Conservation (phyloP, 2,113 vertebrate species). For the Leptocoma aspasia region DNA sequence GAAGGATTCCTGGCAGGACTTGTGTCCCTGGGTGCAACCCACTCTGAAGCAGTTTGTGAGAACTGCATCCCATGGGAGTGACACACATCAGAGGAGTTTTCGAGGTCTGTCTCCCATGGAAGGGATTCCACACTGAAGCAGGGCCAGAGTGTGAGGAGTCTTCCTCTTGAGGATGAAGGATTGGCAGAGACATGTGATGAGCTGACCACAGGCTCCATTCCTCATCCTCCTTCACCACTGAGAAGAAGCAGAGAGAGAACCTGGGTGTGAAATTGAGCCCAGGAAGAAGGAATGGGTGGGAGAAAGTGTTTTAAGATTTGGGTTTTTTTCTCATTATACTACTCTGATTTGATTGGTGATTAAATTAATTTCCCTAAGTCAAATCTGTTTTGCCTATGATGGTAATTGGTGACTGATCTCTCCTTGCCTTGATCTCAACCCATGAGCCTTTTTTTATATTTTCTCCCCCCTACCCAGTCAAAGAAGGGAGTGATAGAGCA, state of each 20-base stretch:
- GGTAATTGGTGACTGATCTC: background rate
- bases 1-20: background rate
- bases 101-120: fast-evolving
- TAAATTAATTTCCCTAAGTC: background rate
- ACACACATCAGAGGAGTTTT: background rate
- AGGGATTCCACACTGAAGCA: background rate
- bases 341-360: background rate
- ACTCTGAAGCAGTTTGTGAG: background rate
- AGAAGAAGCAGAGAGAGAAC: background rate
- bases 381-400: fast-evolving
- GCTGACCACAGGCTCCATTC: background rate
- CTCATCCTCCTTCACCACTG: background rate
- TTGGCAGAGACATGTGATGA: background rate
- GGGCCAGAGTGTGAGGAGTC: background rate
- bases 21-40: background rate
- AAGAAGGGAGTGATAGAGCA: background rate
- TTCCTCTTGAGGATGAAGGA: background rate
- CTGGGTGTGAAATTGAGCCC: background rate
- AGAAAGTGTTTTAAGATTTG: background rate
- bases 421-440: background rate
- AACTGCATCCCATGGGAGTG: background rate
- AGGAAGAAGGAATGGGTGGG: background rate
- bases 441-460: background rate
- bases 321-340: background rate
- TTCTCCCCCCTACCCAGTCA: fast-evolving